Base-by-base conservation (phyloP, 2,888 invertebrate genomes). In the Erebia ligea region DNA sequence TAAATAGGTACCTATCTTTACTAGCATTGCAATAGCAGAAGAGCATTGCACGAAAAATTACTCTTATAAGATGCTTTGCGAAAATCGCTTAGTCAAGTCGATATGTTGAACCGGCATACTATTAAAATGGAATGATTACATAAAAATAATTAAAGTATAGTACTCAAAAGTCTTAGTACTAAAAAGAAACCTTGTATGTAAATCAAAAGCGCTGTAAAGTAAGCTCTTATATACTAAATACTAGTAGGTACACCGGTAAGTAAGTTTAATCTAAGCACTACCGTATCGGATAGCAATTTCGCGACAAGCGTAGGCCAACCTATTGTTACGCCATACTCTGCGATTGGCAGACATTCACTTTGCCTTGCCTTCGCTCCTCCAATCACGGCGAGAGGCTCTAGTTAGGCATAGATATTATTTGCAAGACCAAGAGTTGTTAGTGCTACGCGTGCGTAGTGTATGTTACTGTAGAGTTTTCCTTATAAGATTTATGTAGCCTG, bases 371-470 rank as follows among this genome's bases (percentile, higher is more conserved):
- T 65, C 76, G 77, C 68, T 84, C 83, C 84, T 84, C 92, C 92
- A 92, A 92, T 92, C 89, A 87, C 83, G 75, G 82, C 80, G 19
- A 71, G 81, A 85, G 84, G 85, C 75, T 84, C 80, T 80, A 82
- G 79, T 83, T 85, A 86, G 85, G 76, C 78, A 76, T 76, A 80
- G 77, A 77, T 73, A 76, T 79, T 73, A 76, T 79, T 81, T 76
- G 77, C 75, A 70, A 76, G 75, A 77, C 77, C 76, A 70, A 76
- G 75, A 77, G 78, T 78, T 80, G 79, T 79, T 76, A 78, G 76
- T 62, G 72, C 66, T 61, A 69, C 58, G 64, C 69, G 67, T 58
- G 75, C 66, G 71, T 62, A 52, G 34, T n/a, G 9, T 48, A 15
- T 5, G n/a, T 50, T 59, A 45, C 62, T 50, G 15, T 57, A 17